Evolutionary conservation across 2,113 vertebrate species (phyloP).

Genomic region (Onychostoma macrolepis): DNA sequence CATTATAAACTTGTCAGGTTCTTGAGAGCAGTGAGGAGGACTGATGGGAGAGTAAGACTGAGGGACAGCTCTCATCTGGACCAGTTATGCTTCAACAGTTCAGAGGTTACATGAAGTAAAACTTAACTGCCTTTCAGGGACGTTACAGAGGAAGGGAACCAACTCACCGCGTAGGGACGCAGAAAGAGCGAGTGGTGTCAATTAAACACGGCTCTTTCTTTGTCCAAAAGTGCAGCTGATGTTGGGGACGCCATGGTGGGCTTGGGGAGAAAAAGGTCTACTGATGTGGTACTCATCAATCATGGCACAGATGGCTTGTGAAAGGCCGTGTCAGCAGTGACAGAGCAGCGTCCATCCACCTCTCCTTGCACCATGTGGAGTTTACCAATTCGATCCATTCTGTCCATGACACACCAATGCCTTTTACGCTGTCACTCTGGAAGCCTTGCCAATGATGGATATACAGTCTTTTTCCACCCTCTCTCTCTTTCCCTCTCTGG

Average conservation of each 20-base stretch:
- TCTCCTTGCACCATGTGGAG: constrained; percentile 61
- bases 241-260: constrained; percentile 34
- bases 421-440: constrained; percentile 67
- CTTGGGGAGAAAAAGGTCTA: constrained; percentile 10
- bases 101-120: constrained; percentile 74
- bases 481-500: constrained; percentile 48
- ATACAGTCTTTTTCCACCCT: constrained; percentile 60
- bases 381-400: constrained; percentile 63
- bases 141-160: constrained; percentile 58
- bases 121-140: constrained; percentile 71
- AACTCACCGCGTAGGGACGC: background rate
- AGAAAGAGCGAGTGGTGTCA: constrained; percentile 34
- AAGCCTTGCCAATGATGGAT: constrained; percentile 74
- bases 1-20: constrained; percentile 74
- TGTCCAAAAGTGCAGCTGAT: constrained; percentile 43
- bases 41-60: background rate
- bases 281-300: constrained; percentile 69
- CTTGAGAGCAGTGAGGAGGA: background rate
- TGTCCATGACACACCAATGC: constrained; percentile 64
- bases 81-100: constrained; percentile 65
- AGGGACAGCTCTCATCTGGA: constrained; percentile 48
- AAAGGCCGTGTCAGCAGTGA: constrained; percentile 70
- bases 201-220: constrained; percentile 9
- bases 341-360: constrained; percentile 64
- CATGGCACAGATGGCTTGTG: constrained; percentile 78